Percentiles rank a stretch among this genome's conserved stretches.
These are phyloP conservation scores for Lathronympha strigana DNA, from an alignment of 2,888 invertebrate genomes.

Conservation along the genomic window DNA sequence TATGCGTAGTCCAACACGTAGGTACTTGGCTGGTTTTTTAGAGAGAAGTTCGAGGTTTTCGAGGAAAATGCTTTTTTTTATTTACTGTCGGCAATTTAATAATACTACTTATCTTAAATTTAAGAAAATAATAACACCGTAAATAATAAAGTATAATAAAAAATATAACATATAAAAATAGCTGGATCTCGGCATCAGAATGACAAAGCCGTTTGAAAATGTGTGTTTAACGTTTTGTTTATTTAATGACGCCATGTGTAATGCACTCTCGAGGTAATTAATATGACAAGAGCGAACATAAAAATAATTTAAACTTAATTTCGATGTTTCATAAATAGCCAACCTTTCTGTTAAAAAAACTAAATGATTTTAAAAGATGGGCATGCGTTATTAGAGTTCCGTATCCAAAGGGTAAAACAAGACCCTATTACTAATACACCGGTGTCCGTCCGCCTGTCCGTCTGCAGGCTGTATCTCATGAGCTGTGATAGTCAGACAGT, in stretches of 20 bases:
- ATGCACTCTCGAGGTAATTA: conserved; percentile 29
- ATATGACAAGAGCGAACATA: conserved; percentile 32
- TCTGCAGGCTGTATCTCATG: no score
- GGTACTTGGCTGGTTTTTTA: no score
- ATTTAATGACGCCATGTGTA: conserved; percentile 19
- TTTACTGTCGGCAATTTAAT: no score
- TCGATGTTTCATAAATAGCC: neutral
- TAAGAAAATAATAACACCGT: neutral
- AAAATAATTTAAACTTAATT: conserved; percentile 30
- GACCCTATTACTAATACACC: no score
- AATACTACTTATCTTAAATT: neutral
- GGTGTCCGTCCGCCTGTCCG: no score
- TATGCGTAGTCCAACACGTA: no score
- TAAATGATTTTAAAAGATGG: neutral
- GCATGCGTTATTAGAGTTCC: no score
- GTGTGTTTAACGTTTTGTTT: conserved; percentile 33
- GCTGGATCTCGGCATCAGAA: conserved; percentile 1
- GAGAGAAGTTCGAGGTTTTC: no score
- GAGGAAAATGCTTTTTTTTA: no score
- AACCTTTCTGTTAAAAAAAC: neutral
- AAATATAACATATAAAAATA: conserved; percentile 8
- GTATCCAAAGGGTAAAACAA: no score
- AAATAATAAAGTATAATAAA: neutral
- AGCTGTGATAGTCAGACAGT: no score
- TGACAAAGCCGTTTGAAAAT: conserved; percentile 17